Conservation (phyloP, 53 echinoderm and acorn worm species). For the Zoroaster sp. region DNA sequence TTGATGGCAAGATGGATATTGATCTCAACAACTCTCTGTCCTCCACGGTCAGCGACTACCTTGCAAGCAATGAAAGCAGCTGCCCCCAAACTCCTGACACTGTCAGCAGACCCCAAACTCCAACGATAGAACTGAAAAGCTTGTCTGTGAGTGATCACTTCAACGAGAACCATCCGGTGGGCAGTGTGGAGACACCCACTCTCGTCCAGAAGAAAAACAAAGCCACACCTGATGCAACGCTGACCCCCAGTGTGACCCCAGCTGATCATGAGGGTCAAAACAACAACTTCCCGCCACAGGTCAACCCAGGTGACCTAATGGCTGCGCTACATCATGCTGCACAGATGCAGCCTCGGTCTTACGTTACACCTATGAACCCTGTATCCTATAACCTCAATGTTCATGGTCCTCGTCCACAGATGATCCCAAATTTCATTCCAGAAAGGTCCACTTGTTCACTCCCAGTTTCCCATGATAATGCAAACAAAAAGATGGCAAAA, state of each 20-base stretch:
- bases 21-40: conserved; percentile 82
- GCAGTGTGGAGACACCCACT: neutral
- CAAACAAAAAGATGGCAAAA: neutral
- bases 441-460: neutral
- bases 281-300: conserved; percentile 21
- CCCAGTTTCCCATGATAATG: neutral
- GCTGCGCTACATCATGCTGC: conserved; percentile 73
- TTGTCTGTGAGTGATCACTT: conserved; percentile 11
- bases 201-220: neutral
- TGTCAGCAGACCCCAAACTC: neutral
- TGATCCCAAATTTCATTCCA: neutral
- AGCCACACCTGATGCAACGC: conserved; percentile 1
- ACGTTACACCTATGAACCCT: neutral
- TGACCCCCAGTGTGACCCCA: conserved; percentile 74
- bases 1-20: conserved; percentile 68
- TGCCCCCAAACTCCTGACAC: conserved; percentile 58
- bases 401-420: neutral
- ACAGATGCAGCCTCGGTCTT: neutral
- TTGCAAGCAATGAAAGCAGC: conserved; percentile 74
- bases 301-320: conserved; percentile 79
- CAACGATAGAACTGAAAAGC: conserved; percentile 5
- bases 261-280: conserved; percentile 62
- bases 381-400: neutral
- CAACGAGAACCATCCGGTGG: neutral
- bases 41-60: conserved; percentile 76